Base-by-base conservation (phyloP, 2,113 vertebrate species). In the Pungitius pungitius region DNA sequence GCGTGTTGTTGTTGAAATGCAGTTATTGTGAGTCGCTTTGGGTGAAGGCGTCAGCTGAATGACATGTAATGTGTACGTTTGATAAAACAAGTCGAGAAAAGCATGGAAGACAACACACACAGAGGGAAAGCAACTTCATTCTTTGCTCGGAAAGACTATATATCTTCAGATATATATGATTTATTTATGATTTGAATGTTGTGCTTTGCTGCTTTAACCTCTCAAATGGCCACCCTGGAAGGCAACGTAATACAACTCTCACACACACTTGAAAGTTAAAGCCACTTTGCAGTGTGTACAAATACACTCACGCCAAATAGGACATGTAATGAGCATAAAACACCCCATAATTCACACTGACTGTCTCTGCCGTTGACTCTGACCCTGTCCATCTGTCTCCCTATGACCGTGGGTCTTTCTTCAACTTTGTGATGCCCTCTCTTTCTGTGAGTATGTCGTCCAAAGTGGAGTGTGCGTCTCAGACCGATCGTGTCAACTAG, bases 341-440 rank as follows among this genome's bases (percentile, higher is more conserved):
- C 49, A 63, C n/a, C n/a, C n/a, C n/a, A n/a, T n/a, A n/a, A n/a
- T n/a, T n/a, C n/a, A n/a, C n/a, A n/a, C 64, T 57, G 75, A 79
- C 84, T 63, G 84, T 84, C 78, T 88, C 80, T 81, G 82, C 75
- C 83, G 82, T 88, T 84, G 84, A 81, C 80, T 84, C 77, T 91
- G 91, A 88, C 84, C 78, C 81, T 89, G 85, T 93, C 85, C 86
- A 81, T 93, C 87, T 93, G 92, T 93, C 90, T 85, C 87, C 80
- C 56, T 88, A 69, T 90, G 87, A 90, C 81, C 75, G 33, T 90
- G 88, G 85, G 61, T 92, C 82, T 93, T 87, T 91, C 89, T 77
- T 71, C 78, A 68, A 91, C 75, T 87, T 62, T 93, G 84, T 94
- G 91, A 83, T 71, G 64, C 85, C 90, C 78, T 90, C 82, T 90